These are phyloP conservation scores for Heliocidaris tuberculata DNA, from an alignment of 35 echinoderm and acorn worm genomes.

Conservation along the genomic window DNA sequence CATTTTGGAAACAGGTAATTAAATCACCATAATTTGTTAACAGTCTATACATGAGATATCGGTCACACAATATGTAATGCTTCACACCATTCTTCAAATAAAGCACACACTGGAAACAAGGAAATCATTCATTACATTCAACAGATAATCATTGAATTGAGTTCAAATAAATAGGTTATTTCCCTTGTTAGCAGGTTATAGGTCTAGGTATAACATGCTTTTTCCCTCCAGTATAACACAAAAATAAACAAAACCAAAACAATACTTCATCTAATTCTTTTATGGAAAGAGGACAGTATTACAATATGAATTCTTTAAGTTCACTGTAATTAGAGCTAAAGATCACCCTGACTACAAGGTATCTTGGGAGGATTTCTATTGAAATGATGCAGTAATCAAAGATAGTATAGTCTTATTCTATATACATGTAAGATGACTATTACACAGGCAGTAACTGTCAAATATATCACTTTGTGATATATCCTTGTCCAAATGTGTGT, in stretches of 20 bases:
- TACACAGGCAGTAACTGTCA: too few relatives aligned
- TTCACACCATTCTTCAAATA: background rate
- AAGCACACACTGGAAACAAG: background rate
- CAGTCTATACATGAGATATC: background rate
- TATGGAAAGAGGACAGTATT: background rate
- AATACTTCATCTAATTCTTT: background rate
- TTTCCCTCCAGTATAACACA: too few relatives aligned
- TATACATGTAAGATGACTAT: too few relatives aligned
- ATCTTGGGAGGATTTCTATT: background rate
- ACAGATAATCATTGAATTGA: background rate
- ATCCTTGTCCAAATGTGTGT: too few relatives aligned
- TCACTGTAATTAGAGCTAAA: background rate
- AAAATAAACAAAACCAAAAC: background rate
- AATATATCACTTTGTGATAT: too few relatives aligned
- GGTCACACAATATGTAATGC: background rate
- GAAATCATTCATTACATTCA: background rate
- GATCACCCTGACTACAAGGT: background rate
- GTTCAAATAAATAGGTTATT: background rate
- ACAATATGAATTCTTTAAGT: background rate
- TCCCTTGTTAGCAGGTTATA: background rate
- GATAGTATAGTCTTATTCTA: background rate
- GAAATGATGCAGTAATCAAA: background rate
- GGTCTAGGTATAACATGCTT: background rate
- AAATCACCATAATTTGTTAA: background rate
- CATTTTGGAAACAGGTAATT: background rate